A percentile compares a stretch with the other conserved stretches of the same genome.
Evolutionary conservation across 1,140 invertebrate genomes (phyloP).

Genomic region (Venturia canescens): DNA sequence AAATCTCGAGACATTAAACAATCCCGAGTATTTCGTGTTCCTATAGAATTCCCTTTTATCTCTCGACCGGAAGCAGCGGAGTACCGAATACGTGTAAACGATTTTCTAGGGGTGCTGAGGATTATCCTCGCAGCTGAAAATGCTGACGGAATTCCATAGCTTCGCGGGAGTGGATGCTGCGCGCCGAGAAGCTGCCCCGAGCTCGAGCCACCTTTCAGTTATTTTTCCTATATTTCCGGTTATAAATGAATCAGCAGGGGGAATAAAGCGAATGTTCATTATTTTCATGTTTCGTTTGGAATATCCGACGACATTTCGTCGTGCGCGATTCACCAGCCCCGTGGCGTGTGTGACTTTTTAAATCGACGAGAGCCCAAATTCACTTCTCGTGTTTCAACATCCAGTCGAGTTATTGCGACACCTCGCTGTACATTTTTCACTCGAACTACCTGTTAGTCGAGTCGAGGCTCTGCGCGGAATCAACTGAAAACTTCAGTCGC

Average conservation of each 20-base stretch:
- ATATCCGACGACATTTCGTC: too few relatives aligned
- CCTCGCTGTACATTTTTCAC: conserved; percentile 38
- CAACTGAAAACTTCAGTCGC: conserved; percentile 13
- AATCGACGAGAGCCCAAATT: not conserved
- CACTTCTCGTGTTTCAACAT: not conserved
- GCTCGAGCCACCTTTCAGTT: not conserved
- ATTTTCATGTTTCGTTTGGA: not conserved
- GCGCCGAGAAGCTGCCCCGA: not conserved
- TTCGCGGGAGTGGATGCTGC: not conserved
- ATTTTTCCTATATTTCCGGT: not conserved
- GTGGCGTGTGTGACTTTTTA: not conserved
- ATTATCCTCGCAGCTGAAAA: not conserved
- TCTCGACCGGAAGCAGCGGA: too few relatives aligned
- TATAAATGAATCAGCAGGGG: not conserved
- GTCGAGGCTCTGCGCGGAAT: conserved; percentile 5
- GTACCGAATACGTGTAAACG: too few relatives aligned
- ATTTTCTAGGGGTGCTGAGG: not conserved
- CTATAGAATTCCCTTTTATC: too few relatives aligned
- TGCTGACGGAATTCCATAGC: not conserved
- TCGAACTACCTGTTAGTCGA: conserved; percentile 39
- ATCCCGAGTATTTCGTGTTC: too few relatives aligned
- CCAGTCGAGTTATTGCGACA: conserved; percentile 30
- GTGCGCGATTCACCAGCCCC: too few relatives aligned
- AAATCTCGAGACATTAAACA: too few relatives aligned
- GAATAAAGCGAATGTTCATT: too few relatives aligned